Evolutionary conservation across 1,140 invertebrate species (phyloP), one percentile per base, ranked within the genome.

Genomic region (Eubasilissa regina): DNA sequence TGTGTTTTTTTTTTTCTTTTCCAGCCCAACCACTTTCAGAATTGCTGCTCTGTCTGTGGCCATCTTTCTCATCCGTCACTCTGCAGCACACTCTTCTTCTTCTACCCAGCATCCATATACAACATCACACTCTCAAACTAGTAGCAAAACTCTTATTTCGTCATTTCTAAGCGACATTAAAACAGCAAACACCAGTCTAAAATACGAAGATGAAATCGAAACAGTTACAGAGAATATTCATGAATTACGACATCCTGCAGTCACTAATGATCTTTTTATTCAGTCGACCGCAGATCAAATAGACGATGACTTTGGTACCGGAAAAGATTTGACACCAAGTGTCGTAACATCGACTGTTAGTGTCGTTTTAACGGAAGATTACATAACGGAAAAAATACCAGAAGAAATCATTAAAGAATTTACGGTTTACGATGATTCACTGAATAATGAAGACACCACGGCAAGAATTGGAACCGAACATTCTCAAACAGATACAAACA

Each of bases 291-390:
- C 48, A 47, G 58, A 70, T 11, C 19, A 62, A 53, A 74, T 19
- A 35, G 51, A 15, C 45, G 15, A 73, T 56, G 58, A 58, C 43
- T 80, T 72, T 56, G 58, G 68, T 47, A 78, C 76, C 70, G 80
- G 79, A 80, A 80, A 80, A 80, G 75, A 77, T 72, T 48, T 35
- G 48, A 64, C 48, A 8, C 12, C 74, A 17, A 43, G 8, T 77
- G 58, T 45, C 76, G 44, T 58, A 75, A 81, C 72, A 11, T 43
- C 75, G 19, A 48, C 66, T 73, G 44, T 19, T 12, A 21, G 62
- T 44, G 73, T 47, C 9, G 44, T 60, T 17, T 47, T 44, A 43
- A 73, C 68, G 51, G 68, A 77, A 66, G 75, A 81, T 78, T 78
- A 56, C 70, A 56, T 45, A 75, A 73, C 58, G 35, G 12, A 77